Evolutionary conservation across 2,888 invertebrate genomes (phyloP).

Genomic region (Branchipolynoe longqiensis): DNA sequence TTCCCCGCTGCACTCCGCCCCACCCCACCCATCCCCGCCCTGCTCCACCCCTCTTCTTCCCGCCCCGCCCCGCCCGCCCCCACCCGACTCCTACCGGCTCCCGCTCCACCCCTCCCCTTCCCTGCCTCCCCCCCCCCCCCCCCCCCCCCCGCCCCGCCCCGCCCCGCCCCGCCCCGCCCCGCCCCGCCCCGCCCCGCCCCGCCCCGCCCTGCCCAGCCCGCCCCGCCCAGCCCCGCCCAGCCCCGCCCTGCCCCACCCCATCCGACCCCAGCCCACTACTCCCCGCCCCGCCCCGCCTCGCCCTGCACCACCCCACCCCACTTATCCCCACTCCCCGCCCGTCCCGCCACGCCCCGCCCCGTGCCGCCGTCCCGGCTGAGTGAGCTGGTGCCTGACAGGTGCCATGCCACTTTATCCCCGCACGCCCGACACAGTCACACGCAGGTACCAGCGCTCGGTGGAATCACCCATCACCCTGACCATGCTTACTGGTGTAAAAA

Average conservation of each 20-base stretch:
- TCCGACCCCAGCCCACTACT: no score
- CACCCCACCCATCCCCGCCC: not conserved
- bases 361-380: no score
- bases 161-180: not conserved
- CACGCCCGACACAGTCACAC: no score
- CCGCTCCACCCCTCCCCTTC: not conserved
- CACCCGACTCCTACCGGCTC: not conserved
- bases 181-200: not conserved
- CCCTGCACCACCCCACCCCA: not conserved
- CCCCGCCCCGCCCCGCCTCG: no score
- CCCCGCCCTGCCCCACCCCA: no score
- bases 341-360: no score
- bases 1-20: not conserved
- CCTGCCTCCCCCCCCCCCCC: not conserved
- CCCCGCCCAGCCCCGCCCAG: not conserved
- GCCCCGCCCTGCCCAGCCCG: not conserved
- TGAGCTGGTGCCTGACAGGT: no score
- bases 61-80: not conserved
- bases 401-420: no score
- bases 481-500: no score
- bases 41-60: not conserved
- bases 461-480: no score
- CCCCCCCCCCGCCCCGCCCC: not conserved
- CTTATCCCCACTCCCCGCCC: no score
- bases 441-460: no score